A percentile compares a stretch with the other conserved stretches of the same genome.
Conservation (phyloP, 1,140 invertebrate genomes). For the Drosophila neocordata region DNA sequence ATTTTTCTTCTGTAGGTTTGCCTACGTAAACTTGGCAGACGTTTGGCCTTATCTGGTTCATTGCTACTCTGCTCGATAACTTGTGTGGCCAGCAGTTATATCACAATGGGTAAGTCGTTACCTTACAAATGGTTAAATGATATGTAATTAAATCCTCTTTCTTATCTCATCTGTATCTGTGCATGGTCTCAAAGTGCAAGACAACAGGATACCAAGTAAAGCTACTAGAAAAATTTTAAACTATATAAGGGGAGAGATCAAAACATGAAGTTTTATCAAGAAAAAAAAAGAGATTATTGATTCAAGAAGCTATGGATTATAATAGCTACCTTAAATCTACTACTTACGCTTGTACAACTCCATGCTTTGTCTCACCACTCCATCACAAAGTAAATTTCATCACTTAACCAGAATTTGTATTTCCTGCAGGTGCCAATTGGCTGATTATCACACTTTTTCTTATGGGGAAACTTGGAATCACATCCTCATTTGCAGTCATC, state of each 20-base stretch:
- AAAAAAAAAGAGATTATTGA: no score
- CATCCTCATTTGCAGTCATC: conserved; percentile 85
- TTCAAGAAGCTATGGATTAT: no score
- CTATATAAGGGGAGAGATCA: background rate
- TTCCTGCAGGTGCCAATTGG: conserved; percentile 83
- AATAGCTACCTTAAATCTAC: background rate
- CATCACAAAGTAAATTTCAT: background rate
- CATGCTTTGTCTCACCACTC: background rate
- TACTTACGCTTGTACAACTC: background rate
- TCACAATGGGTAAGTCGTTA: conserved; percentile 60
- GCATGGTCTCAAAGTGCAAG: conserved; percentile 49
- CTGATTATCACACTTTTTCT: conserved; percentile 85
- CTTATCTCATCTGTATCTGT: conserved; percentile 7
- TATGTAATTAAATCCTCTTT: no score
- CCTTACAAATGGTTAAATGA: background rate
- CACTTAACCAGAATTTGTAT: background rate
- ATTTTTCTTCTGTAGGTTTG: conserved; percentile 74
- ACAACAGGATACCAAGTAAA: conserved; percentile 45
- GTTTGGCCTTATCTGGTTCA: conserved; percentile 83
- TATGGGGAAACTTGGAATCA: conserved; percentile 86
- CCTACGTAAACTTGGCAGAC: conserved; percentile 84
- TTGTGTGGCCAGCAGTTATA: conserved; percentile 83
- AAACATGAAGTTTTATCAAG: conserved; percentile 11
- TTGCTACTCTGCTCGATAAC: conserved; percentile 85
- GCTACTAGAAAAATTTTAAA: background rate